Evolutionary conservation across 2,888 invertebrate species (phyloP).

Genomic region (Syrphus vitripennis): DNA sequence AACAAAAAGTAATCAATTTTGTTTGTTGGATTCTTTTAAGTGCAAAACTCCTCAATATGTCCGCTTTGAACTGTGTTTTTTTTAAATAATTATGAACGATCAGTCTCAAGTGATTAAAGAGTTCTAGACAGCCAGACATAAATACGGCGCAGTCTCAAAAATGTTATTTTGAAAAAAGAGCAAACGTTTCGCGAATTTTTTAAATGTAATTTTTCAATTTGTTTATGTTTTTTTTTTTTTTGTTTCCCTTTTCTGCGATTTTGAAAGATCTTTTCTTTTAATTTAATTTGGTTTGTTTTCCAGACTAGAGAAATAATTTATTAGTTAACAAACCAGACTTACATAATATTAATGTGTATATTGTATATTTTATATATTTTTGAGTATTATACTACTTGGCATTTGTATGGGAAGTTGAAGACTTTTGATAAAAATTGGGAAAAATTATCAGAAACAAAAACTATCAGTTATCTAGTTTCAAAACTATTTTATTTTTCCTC

Average conservation of each 20-base stretch:
- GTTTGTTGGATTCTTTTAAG: background rate
- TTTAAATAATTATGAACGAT: background rate
- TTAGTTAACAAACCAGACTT: too few species aligned
- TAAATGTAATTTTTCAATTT: background rate
- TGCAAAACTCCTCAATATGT: background rate
- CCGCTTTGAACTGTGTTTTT: background rate
- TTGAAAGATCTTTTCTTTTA: background rate
- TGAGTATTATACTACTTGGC: too few species aligned
- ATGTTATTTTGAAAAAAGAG: background rate
- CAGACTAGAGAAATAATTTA: too few species aligned
- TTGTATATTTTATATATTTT: too few species aligned
- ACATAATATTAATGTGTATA: too few species aligned
- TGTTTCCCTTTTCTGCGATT: background rate
- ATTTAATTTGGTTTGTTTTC: too few species aligned
- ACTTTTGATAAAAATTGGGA: too few species aligned
- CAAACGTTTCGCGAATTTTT: background rate
- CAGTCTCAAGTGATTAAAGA: constrained; percentile 5
- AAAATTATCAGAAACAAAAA: too few species aligned
- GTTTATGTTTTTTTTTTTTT: background rate
- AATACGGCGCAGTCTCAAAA: background rate
- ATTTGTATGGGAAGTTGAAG: too few species aligned
- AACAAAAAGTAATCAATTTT: background rate
- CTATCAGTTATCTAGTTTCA: too few species aligned
- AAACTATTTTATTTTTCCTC: too few species aligned
- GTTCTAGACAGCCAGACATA: background rate